A percentile compares a stretch with the other conserved stretches of the same genome.
Evolutionary conservation across 92 coral and sea anemone species (phyloP).

Genomic region (Desmophyllum pertusum): DNA sequence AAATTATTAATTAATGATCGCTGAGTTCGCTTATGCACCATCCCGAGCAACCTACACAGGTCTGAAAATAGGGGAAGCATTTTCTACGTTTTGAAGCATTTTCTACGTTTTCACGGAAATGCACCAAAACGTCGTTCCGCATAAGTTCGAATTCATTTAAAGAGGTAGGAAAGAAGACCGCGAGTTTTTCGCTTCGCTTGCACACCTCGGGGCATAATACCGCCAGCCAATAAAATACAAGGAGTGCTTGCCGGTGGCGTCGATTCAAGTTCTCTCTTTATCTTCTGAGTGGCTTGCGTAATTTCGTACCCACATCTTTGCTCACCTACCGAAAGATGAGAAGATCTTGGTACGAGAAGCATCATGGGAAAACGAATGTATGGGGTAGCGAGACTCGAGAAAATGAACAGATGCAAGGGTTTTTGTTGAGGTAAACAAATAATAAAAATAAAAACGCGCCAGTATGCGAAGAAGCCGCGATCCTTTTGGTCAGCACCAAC

Average conservation of each 20-base stretch:
- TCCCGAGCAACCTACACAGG: background rate
- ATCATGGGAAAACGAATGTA: too few relatives aligned
- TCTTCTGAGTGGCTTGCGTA: too few relatives aligned
- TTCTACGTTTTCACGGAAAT: background rate
- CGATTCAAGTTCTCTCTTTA: too few relatives aligned
- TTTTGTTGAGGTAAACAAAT: too few relatives aligned
- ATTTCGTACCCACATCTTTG: background rate
- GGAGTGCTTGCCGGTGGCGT: background rate
- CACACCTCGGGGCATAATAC: background rate
- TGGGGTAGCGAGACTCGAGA: too few relatives aligned
- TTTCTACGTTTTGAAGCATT: background rate
- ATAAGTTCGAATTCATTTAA: background rate
- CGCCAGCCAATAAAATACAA: background rate
- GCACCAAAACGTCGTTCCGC: background rate
- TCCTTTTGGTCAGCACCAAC: too few relatives aligned
- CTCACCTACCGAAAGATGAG: background rate
- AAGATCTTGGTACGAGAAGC: background rate
- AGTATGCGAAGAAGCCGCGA: too few relatives aligned
- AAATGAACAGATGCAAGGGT: too few relatives aligned
- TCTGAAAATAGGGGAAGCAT: background rate
- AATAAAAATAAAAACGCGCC: too few relatives aligned
- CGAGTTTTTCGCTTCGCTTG: background rate
- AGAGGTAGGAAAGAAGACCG: background rate
- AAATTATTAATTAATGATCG: constrained; percentile 18
- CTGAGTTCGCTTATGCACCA: background rate